Base-by-base conservation (phyloP, 2,888 invertebrate species). In the Dicranocentrus wangi region DNA sequence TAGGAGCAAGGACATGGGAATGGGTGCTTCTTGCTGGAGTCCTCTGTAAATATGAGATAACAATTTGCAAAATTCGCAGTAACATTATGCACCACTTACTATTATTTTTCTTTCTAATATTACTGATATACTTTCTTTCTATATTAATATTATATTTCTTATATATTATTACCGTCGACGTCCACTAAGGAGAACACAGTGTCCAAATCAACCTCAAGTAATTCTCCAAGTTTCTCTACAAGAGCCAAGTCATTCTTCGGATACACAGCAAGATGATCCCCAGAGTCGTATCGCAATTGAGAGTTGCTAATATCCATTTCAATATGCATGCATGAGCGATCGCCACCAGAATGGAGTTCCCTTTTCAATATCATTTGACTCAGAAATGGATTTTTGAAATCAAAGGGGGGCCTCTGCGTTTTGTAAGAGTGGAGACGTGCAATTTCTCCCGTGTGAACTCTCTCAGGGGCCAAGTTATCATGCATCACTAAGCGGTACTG, bases 1-100 rank as follows among this genome's bases (percentile, higher is more conserved):
- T 98, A 99, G 0, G 96, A 93, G 73, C 96, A 96, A 0, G 99
- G 99, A 88, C 99, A 99, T 0, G 99, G 99, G 93, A 99, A 99
- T 0, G 99, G 99, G 90, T 98, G 94, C 88, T 97, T 98, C 89
- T 99, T 99, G 87, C 94, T 96, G 83, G 97, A 97, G 89, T 99
- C 99, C 89, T 96, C 93, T 92, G 89, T 42, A 89, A 89, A 77
- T 82, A 81, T 71, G 78, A n/a, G n/a, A n/a, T n/a, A n/a, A n/a
- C n/a, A n/a, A n/a, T n/a, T n/a, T n/a, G n/a, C n/a, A n/a, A n/a
- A n/a, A n/a, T n/a, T n/a, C n/a, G n/a, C n/a, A n/a, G n/a, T n/a
- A n/a, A n/a, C n/a, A n/a, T n/a, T n/a, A n/a, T n/a, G n/a, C n/a
- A n/a, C n/a, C n/a, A n/a, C n/a, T n/a, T n/a, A n/a, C n/a, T n/a